A percentile compares a stretch with the other conserved stretches of the same genome.
Conservation (phyloP, 2,113 vertebrate genomes). For the Pantherophis guttatus region DNA sequence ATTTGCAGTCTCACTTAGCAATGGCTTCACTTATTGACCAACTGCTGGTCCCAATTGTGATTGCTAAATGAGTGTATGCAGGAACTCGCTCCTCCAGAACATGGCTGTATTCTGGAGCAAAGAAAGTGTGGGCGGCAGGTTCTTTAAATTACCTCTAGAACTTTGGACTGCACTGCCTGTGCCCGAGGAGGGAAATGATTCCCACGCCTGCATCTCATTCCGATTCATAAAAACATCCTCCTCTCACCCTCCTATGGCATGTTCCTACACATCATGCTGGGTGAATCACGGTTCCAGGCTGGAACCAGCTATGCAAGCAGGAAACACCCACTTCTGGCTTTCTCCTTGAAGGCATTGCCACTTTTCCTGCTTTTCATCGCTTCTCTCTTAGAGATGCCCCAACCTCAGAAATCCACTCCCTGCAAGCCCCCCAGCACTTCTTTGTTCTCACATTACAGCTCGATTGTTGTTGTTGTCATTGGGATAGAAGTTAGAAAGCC, state of each 20-base stretch:
- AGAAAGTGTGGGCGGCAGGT: neutral
- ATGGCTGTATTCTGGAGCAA: neutral
- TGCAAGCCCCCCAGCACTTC: neutral
- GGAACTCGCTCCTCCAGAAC: neutral
- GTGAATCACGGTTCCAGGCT: constrained; percentile 9
- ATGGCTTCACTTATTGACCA: neutral
- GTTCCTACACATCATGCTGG: neutral
- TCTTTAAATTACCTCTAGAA: neutral
- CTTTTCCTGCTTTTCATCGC: neutral
- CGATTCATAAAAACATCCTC: neutral
- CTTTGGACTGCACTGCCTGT: neutral
- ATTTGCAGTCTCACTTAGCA: neutral
- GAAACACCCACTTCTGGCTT: neutral
- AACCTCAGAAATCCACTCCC: neutral
- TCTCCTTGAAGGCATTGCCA: neutral
- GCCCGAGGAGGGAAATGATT: neutral
- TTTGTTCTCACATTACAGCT: neutral
- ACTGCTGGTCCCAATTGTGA: neutral
- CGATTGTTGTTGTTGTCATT: neutral
- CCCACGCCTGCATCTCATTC: constrained; percentile 4
- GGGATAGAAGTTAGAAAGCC: neutral
- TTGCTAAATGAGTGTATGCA: neutral
- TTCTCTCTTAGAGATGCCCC: neutral
- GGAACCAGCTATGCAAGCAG: neutral
- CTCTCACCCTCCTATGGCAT: neutral